phyloP scores from a whole-genome alignment of 2,797 vertebrate species.

The Anas bahamensis region DNA sequence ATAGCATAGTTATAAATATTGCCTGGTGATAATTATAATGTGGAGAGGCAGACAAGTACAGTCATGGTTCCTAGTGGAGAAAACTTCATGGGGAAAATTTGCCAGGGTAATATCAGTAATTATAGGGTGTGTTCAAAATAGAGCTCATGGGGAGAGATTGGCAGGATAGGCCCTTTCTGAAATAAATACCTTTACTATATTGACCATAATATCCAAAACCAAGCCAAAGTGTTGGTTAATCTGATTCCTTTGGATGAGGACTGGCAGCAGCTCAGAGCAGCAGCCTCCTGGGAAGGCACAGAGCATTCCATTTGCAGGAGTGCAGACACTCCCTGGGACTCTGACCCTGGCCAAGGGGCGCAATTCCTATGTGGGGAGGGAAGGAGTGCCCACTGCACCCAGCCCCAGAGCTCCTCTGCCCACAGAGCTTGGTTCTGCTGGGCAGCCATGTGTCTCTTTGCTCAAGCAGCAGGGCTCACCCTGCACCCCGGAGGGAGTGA shows the following conservation, averaged over 20 bases:
- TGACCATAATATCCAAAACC: slow-evolving; percentile 42
- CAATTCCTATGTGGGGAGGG: not conserved
- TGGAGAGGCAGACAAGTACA: slow-evolving; percentile 56
- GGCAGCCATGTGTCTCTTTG: not conserved
- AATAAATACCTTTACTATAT: slow-evolving; percentile 60
- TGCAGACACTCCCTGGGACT: not conserved
- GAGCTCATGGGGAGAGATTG: slow-evolving; percentile 63
- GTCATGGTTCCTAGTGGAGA: slow-evolving; percentile 56
- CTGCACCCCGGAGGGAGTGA: accelerated
- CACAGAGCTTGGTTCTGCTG: not conserved
- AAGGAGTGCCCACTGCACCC: not conserved
- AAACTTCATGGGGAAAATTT: slow-evolving; percentile 48
- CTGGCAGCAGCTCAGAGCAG: not conserved
- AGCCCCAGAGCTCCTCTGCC: not conserved
- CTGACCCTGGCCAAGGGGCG: not conserved
- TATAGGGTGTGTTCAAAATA: slow-evolving; percentile 61
- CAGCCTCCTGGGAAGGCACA: not conserved
- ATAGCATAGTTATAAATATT: slow-evolving; percentile 64
- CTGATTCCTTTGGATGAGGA: not conserved
- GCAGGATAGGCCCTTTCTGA: slow-evolving; percentile 68
- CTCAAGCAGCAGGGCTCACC: accelerated
- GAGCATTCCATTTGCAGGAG: not conserved
- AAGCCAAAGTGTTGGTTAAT: slow-evolving; percentile 22
- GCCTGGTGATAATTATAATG: slow-evolving; percentile 61
- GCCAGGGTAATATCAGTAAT: slow-evolving; percentile 66